Base-by-base conservation (phyloP, 2,888 invertebrate species). In the Germaria angustata region DNA sequence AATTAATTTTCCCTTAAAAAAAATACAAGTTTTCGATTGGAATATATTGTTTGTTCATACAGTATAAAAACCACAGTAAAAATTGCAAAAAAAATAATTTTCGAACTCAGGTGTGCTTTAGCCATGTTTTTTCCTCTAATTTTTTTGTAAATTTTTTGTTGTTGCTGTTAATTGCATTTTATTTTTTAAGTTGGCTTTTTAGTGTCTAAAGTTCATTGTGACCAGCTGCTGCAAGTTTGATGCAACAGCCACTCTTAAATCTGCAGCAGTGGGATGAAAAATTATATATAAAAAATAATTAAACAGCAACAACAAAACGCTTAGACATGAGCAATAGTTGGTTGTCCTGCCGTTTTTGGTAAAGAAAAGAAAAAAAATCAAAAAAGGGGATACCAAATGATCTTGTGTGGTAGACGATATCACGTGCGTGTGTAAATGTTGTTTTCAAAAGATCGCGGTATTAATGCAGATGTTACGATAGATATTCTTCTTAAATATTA, bases 161-260 rank as follows among this genome's bases (percentile, higher is more conserved):
- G n/a, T 22, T 72, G 36, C 32, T 57, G 53, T 69, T 75, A 28
- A 22, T 55, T 57, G 49, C 28, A 63, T 51, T 61, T 55, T 53
- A 36, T 53, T 59, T 78, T 51, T n/a, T 61, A 41, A 17, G 28
- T 65, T 51, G 3, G 36, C 34, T 63, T 65, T 17, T 36, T 13
- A 46, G 41, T 79, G 69, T 75, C 75, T 80, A 71, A 79, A 82
- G 79, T 82, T 82, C 75, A 82, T 79, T 41, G 65, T 69, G 79
- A 75, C 49, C 82, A 82, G 82, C 82, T 82, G 82, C 82, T 82
- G 82, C 82, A 75, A 65, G 59, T 69, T 65, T 51, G 55, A 61
- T 68, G 78, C 61, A 49, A 55, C 75, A 79, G 20, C 13, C 15
- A 59, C 34, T 55, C 41, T 57, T 68, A 28, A 36, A 53, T 39